Evolutionary conservation across 2,113 vertebrate species (phyloP).

Genomic region (Lamprologus sp.): DNA sequence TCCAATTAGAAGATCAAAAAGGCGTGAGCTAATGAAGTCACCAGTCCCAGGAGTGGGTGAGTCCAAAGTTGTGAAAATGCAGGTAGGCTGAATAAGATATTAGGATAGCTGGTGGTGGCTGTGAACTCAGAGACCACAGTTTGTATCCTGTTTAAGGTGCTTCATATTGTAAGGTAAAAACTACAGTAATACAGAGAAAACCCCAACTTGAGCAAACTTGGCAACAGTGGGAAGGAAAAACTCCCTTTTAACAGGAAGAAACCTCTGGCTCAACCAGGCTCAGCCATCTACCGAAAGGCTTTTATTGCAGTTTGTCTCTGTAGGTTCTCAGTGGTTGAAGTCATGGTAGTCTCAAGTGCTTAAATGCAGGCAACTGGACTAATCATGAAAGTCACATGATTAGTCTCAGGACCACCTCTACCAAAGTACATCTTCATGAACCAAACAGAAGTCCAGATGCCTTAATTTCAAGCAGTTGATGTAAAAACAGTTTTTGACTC

Average conservation of each 20-base stretch:
- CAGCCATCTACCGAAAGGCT: accelerated
- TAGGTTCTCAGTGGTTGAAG: accelerated
- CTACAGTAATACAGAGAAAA: background rate
- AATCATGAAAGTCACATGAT: background rate
- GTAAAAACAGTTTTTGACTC: background rate
- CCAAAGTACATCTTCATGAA: background rate
- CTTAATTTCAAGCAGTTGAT: background rate
- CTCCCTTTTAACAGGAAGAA: background rate
- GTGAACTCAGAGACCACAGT: background rate
- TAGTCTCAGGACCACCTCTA: background rate
- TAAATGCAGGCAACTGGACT: background rate
- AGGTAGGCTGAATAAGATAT: accelerated
- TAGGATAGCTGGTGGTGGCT: accelerated
- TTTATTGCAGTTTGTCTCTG: background rate
- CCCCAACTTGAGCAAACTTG: background rate
- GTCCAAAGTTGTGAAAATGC: background rate
- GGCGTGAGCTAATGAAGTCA: background rate
- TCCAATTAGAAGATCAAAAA: background rate
- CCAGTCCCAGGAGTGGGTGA: background rate
- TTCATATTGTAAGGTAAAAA: background rate
- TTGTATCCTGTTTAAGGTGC: background rate
- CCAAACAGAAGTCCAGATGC: background rate
- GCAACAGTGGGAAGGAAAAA: background rate
- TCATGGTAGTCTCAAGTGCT: accelerated
- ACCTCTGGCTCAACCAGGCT: background rate